These are phyloP conservation scores for Acholoe squamosa DNA, from an alignment of 2,888 invertebrate species.

Conservation along the genomic window DNA sequence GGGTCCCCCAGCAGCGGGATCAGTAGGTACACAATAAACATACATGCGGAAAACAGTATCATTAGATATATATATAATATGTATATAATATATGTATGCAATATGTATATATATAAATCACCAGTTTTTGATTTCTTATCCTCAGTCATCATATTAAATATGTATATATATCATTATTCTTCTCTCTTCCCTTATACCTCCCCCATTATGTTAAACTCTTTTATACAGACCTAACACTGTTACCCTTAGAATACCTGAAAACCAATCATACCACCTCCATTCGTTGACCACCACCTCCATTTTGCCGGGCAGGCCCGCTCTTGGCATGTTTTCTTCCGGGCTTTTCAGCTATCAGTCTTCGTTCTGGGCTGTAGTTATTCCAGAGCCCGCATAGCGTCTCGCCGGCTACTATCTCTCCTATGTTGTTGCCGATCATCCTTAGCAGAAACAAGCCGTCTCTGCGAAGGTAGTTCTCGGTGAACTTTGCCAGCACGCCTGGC, in stretches of 20 bases:
- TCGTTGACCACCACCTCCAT: slow-evolving; percentile 67
- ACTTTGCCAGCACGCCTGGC: slow-evolving; percentile 73
- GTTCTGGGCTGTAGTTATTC: slow-evolving; percentile 75
- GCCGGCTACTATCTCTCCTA: slow-evolving; percentile 75
- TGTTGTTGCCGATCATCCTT: slow-evolving; percentile 73
- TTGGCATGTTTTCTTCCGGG: slow-evolving; percentile 70
- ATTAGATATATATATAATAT: slow-evolving; percentile 21
- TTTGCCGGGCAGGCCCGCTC: slow-evolving; percentile 60
- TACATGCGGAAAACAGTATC: slow-evolving; percentile 54
- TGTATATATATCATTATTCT: slow-evolving; percentile 31
- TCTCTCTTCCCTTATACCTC: neutral
- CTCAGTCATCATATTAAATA: slow-evolving; percentile 53
- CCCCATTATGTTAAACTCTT: neutral
- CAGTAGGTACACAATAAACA: slow-evolving; percentile 34
- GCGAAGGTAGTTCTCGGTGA: slow-evolving; percentile 75
- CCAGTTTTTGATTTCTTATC: slow-evolving; percentile 58
- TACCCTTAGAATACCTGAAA: slow-evolving; percentile 60
- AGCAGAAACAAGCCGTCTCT: slow-evolving; percentile 75
- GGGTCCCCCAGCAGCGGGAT: neutral
- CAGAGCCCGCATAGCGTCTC: slow-evolving; percentile 74
- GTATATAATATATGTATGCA: slow-evolving; percentile 41
- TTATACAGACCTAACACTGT: slow-evolving; percentile 60
- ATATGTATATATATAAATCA: slow-evolving; percentile 43
- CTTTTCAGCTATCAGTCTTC: slow-evolving; percentile 72
- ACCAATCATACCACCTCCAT: slow-evolving; percentile 71